Evolutionary conservation across 2,797 vertebrate species (phyloP).

Genomic region (Periparus ater): DNA sequence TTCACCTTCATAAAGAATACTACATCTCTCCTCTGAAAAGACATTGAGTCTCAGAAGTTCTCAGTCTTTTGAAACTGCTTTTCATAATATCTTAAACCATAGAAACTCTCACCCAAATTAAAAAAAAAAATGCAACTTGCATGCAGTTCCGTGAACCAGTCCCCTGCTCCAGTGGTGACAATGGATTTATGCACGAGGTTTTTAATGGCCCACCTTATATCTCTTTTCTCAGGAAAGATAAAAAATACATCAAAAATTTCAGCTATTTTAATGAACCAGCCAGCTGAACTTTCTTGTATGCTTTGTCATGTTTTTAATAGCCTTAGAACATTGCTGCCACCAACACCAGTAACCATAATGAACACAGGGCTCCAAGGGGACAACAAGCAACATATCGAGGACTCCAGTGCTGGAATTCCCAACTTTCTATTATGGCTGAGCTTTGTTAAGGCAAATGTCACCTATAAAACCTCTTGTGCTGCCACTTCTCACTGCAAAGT

Average conservation of each 20-base stretch:
- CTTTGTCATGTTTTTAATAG: not conserved
- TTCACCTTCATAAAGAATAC: not conserved
- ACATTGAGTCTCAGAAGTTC: not conserved
- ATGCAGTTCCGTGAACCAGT: not conserved
- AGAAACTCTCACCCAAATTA: not conserved
- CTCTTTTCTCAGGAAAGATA: not conserved
- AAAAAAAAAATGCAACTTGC: not conserved
- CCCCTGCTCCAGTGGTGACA: not conserved
- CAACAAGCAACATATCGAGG: not conserved
- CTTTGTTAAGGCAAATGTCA: not conserved
- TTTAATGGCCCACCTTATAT: not conserved
- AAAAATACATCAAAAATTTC: not conserved
- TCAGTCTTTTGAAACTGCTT: not conserved
- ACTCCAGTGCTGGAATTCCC: not conserved
- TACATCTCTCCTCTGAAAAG: not conserved
- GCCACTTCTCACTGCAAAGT: not conserved
- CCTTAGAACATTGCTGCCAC: not conserved
- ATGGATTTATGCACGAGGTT: accelerated
- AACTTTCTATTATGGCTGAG: not conserved
- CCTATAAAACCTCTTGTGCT: not conserved
- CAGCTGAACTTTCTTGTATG: not conserved
- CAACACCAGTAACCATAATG: not conserved
- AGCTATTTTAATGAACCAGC: not conserved
- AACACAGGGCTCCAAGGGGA: not conserved
- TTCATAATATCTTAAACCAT: not conserved